Evolutionary conservation across 2,113 vertebrate genomes (phyloP).

Genomic region (Cathartes aura): DNA sequence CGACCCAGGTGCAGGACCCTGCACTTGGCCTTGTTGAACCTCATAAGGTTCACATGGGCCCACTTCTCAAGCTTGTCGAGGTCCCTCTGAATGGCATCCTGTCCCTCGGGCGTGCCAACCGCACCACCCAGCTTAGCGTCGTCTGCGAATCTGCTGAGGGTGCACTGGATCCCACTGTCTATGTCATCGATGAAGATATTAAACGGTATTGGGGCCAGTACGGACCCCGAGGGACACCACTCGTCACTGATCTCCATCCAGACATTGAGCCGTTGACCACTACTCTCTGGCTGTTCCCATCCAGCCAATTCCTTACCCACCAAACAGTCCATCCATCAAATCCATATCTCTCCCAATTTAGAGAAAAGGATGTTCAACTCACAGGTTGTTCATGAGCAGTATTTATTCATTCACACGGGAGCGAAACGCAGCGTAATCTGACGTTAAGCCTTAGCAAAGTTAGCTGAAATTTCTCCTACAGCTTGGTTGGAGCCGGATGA

Average conservation of each 20-base stretch:
- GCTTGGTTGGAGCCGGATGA: background rate
- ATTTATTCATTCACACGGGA: background rate
- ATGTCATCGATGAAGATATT: background rate
- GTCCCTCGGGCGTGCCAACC: background rate
- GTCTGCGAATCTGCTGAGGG: background rate
- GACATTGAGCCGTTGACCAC: no score
- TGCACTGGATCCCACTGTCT: background rate
- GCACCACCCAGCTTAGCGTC: background rate
- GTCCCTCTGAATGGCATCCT: background rate
- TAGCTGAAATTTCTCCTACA: background rate
- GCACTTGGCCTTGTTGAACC: background rate
- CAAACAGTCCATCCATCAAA: background rate
- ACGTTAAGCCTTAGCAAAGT: background rate
- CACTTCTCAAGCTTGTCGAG: background rate
- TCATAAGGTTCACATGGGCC: background rate
- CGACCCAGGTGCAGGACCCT: background rate
- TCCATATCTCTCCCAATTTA: background rate
- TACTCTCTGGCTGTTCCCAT: background rate
- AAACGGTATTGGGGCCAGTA: background rate
- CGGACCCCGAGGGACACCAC: background rate
- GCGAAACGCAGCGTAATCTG: background rate
- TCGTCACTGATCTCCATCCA: background rate
- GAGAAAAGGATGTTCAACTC: background rate
- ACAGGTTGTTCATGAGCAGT: background rate
- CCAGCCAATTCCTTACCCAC: background rate